These are phyloP conservation scores for Umimayanthus kanabou DNA, from an alignment of 92 coral and sea anemone species.

Conservation along the genomic window DNA sequence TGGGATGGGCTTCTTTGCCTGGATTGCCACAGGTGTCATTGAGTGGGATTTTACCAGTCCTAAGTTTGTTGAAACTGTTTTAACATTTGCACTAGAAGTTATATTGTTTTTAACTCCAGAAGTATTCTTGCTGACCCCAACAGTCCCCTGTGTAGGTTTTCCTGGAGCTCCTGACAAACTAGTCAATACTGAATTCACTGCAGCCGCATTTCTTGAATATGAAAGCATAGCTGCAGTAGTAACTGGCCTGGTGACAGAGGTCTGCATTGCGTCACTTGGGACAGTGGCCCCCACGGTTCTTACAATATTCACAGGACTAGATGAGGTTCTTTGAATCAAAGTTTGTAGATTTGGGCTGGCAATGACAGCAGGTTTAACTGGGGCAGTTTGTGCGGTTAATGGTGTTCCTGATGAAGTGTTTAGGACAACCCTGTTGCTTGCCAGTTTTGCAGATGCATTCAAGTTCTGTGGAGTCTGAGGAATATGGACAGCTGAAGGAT, in stretches of 20 bases:
- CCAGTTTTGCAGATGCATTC: constrained; percentile 1
- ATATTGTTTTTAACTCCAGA: background rate
- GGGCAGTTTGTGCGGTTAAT: background rate
- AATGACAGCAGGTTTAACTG: constrained; percentile 9
- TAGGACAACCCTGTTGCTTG: background rate
- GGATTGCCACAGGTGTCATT: constrained; percentile 54
- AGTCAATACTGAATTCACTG: constrained; percentile 19
- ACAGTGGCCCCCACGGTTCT: constrained; percentile 40
- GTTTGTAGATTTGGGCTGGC: constrained; percentile 17
- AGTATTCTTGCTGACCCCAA: background rate
- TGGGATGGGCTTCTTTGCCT: constrained; percentile 86
- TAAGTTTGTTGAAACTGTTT: constrained; percentile 24
- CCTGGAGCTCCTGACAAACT: background rate
- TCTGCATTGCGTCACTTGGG: constrained; percentile 47
- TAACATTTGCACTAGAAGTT: constrained; percentile 16
- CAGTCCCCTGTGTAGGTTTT: background rate
- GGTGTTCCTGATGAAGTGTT: background rate
- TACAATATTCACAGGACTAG: constrained; percentile 20
- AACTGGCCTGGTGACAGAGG: constrained; percentile 18
- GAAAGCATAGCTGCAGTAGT: constrained; percentile 35
- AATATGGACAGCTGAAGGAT: background rate
- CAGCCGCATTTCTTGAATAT: constrained; percentile 15
- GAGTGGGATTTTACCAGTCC: constrained; percentile 46
- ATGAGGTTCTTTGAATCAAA: constrained; percentile 15
- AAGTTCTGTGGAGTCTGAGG: constrained; percentile 22